Evolutionary conservation across 1,140 invertebrate species (phyloP).

Genomic region (Drosophila arawakana): DNA sequence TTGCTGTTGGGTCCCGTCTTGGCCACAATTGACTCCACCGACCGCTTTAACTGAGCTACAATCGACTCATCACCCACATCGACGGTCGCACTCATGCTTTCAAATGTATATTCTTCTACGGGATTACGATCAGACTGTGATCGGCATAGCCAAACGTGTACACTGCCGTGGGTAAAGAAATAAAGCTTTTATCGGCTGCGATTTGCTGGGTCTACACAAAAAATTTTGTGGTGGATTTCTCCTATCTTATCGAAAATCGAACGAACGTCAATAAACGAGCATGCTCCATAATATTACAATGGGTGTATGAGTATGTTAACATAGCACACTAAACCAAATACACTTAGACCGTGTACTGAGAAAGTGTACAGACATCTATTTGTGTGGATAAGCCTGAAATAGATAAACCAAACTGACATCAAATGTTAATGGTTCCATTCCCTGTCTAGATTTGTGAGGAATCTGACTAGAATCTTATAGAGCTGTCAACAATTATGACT

Average conservation of each 20-base stretch:
- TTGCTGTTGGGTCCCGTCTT: conserved; percentile 70
- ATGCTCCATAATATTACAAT: conserved; percentile 48
- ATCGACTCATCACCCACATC: conserved; percentile 44
- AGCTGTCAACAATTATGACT: too few species aligned
- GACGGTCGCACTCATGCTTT: conserved; percentile 30
- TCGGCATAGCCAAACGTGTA: conserved; percentile 45
- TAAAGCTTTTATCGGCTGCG: conserved; percentile 22
- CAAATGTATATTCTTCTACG: neutral
- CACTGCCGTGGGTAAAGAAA: neutral
- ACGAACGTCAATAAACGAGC: conserved; percentile 68
- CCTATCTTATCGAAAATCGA: conserved; percentile 78
- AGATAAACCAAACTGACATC: too few species aligned
- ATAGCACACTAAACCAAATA: conserved; percentile 44
- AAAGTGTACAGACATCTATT: neutral
- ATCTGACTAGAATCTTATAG: too few species aligned
- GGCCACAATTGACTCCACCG: conserved; percentile 67
- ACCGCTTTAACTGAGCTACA: conserved; percentile 65
- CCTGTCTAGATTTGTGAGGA: too few species aligned
- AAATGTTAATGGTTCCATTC: too few species aligned
- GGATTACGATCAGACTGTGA: conserved; percentile 10
- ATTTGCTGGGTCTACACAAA: conserved; percentile 15
- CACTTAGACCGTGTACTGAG: too few species aligned
- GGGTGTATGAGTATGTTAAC: conserved; percentile 39
- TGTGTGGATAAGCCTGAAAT: neutral
- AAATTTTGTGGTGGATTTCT: conserved; percentile 57